Evolutionary conservation across 2,113 vertebrate genomes (phyloP).

Genomic region (Numenius arquata): DNA sequence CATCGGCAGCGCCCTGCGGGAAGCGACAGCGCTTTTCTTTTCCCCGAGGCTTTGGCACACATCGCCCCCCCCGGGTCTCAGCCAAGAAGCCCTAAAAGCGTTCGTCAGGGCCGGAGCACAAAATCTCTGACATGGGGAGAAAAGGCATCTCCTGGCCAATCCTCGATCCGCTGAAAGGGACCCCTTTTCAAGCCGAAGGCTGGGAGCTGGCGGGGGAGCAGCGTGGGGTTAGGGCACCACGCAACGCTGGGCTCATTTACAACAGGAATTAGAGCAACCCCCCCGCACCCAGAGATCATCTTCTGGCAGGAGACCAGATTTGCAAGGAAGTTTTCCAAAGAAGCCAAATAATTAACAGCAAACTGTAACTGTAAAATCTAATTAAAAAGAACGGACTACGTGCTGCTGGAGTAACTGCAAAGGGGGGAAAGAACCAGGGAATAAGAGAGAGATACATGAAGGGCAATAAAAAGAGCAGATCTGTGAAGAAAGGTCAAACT

Average conservation of each 20-base stretch:
- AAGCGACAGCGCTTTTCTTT: neutral
- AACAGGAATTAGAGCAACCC: neutral
- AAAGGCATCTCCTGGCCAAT: neutral
- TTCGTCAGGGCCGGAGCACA: neutral
- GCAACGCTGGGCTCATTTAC: neutral
- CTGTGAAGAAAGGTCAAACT: neutral
- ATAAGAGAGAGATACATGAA: fast-evolving
- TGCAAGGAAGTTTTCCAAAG: slow-evolving; percentile 45
- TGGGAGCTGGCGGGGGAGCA: neutral
- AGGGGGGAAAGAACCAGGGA: neutral
- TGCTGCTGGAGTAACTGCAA: neutral
- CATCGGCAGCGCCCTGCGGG: neutral
- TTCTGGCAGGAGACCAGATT: slow-evolving; percentile 37
- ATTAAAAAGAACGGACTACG: slow-evolving; percentile 18
- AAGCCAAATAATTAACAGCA: slow-evolving; percentile 14
- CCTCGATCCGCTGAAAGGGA: neutral
- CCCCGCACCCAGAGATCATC: neutral
- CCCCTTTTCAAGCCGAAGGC: neutral
- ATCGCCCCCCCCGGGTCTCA: neutral
- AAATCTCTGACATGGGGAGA: neutral
- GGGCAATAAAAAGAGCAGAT: neutral
- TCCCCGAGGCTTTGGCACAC: neutral
- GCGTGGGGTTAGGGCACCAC: neutral
- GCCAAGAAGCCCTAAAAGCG: neutral
- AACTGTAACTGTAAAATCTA: slow-evolving; percentile 5